These are phyloP conservation scores for Streblospio benedicti DNA, from an alignment of 1,140 invertebrate species.

Conservation along the genomic window DNA sequence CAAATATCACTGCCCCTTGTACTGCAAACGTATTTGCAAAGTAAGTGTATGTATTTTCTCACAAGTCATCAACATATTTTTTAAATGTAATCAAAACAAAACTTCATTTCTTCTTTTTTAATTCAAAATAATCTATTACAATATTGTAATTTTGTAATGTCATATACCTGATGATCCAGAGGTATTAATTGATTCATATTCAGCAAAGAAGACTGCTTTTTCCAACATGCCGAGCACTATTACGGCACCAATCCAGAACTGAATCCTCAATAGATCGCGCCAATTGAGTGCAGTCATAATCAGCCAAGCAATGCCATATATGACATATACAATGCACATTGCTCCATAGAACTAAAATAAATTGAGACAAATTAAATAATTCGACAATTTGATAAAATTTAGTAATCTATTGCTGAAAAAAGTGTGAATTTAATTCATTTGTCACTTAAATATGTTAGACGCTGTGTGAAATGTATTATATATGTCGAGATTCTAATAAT, in stretches of 20 bases:
- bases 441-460: not conserved
- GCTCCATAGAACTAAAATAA: conserved; percentile 71
- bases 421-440: not conserved
- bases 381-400: not conserved
- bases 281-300: conserved; percentile 74
- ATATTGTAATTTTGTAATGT: not conserved
- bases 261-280: conserved; percentile 81
- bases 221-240: conserved; percentile 66
- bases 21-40: conserved; percentile 38
- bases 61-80: not conserved
- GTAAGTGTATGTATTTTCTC: not conserved
- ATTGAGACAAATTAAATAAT: not conserved
- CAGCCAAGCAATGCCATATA: conserved; percentile 75
- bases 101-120: not conserved
- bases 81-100: not conserved
- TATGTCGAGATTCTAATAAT: not conserved
- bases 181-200: conserved; percentile 72
- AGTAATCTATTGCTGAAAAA: not conserved
- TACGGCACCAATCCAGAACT: conserved; percentile 89
- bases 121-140: not conserved
- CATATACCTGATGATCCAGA: conserved; percentile 55
- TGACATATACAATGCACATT: conserved; percentile 79
- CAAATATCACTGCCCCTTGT: conserved; percentile 62
- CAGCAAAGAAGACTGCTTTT: conserved; percentile 78
- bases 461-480: not conserved